These are phyloP conservation scores for Cuniculus paca DNA, from an alignment of 2,797 vertebrate genomes.

Conservation along the genomic window DNA sequence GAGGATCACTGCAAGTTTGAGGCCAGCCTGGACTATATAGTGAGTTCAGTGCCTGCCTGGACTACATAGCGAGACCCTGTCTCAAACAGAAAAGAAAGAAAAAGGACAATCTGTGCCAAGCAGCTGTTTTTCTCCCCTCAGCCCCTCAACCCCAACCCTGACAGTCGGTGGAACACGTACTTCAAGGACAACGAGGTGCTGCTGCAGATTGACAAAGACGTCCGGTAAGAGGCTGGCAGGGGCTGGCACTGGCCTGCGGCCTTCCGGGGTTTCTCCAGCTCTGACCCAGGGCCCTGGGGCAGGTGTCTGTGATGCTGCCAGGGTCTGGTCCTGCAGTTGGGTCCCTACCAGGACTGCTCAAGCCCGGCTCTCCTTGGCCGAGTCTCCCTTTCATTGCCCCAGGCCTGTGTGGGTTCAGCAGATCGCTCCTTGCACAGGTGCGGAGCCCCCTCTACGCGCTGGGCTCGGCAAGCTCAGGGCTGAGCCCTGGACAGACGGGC, in stretches of 20 bases:
- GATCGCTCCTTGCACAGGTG: background rate
- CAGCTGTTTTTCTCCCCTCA: conserved; percentile 78
- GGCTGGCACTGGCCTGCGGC: background rate
- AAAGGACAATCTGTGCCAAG: too few relatives aligned
- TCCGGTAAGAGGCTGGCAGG: conserved; percentile 90
- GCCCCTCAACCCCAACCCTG: conserved; percentile 98
- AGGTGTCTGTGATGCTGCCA: too few relatives aligned
- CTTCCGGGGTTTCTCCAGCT: background rate
- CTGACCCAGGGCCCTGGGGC: background rate
- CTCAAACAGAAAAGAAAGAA: background rate
- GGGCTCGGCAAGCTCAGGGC: background rate
- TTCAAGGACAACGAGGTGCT: conserved; percentile 99
- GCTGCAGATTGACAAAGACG: conserved; percentile 99
- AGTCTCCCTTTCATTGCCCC: background rate
- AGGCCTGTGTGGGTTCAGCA: background rate
- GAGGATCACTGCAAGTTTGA: background rate
- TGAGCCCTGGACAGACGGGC: background rate
- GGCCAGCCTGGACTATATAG: background rate
- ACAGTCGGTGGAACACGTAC: conserved; percentile 98
- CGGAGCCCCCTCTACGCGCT: fast-evolving
- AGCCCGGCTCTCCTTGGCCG: background rate
- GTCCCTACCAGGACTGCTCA: too few relatives aligned
- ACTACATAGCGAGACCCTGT: background rate
- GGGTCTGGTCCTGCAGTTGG: too few relatives aligned
- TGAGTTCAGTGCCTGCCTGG: background rate